Base-by-base conservation (phyloP, 2,113 vertebrate species). In the Polyodon spathula region DNA sequence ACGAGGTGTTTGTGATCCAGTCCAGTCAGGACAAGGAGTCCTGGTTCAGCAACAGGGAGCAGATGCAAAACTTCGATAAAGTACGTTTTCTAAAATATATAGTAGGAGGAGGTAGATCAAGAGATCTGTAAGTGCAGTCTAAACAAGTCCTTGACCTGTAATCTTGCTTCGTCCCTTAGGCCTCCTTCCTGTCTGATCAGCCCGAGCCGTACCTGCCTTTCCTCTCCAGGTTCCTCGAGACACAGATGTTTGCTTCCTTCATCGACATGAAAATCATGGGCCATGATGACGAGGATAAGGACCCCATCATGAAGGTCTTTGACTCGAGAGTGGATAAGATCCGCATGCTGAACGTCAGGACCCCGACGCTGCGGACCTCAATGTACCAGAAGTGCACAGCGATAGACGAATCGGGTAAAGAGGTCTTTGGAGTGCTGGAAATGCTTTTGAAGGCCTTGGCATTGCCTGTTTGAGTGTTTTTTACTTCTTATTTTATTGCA, bases 51-150 rank as follows among this genome's bases (percentile, higher is more conserved):
- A 98, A 97, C 70, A 87, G 96, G 66, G 96, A 99, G 68, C 95
- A 99, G 79, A 99, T 98, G 95, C 96, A 99, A 75, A 98, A 99
- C 83, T 99, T 97, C 46, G 96, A 99, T 82, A 98, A 99, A 86
- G 96, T 97, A 66, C 86, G 84, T 79, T 44, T 51, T 5, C 27
- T 44, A 15, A 44, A 37, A 59, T n/a, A n/a, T n/a, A n/a, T n/a
- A n/a, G n/a, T n/a, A n/a, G n/a, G n/a, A n/a, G n/a, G n/a, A n/a
- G n/a, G n/a, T n/a, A n/a, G n/a, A n/a, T n/a, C n/a, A n/a, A n/a
- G n/a, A n/a, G n/a, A n/a, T n/a, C n/a, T n/a, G n/a, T n/a, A 6
- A 12, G 15, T 6, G 15, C n/a, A n/a, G n/a, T n/a, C n/a, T n/a
- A n/a, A n/a, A n/a, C n/a, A n/a, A n/a, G n/a, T n/a, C n/a, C n/a